Evolutionary conservation across 2,888 invertebrate genomes (phyloP).

Genomic region (Lydus trimaculatus): DNA sequence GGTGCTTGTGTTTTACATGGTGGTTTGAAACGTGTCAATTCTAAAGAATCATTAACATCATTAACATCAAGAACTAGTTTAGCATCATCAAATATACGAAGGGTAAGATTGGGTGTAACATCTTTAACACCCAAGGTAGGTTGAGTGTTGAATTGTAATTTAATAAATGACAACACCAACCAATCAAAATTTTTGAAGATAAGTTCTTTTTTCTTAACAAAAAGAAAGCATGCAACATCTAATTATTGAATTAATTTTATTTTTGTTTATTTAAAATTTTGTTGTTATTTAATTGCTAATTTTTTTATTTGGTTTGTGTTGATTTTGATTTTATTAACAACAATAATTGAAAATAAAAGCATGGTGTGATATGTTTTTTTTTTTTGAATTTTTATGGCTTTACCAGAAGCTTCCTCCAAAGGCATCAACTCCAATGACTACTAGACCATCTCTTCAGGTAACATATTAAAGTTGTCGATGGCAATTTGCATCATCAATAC

Average conservation of each 20-base stretch:
- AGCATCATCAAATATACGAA: slow-evolving; percentile 65
- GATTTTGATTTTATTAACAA: slow-evolving; percentile 20
- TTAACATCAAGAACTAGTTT: slow-evolving; percentile 58
- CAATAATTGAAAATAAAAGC: slow-evolving; percentile 19
- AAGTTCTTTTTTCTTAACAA: slow-evolving; percentile 4
- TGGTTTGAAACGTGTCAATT: slow-evolving; percentile 74
- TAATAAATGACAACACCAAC: slow-evolving; percentile 43
- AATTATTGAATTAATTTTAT: slow-evolving; percentile 11
- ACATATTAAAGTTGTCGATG: slow-evolving; percentile 56
- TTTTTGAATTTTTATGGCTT: slow-evolving; percentile 38
- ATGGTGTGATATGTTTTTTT: slow-evolving; percentile 27
- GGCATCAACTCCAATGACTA: slow-evolving; percentile 67
- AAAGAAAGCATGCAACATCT: background rate
- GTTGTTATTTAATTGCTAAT: slow-evolving; percentile 17
- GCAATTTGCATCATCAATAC: slow-evolving; percentile 57
- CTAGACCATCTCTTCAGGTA: slow-evolving; percentile 73
- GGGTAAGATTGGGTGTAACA: slow-evolving; percentile 81
- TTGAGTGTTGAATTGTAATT: slow-evolving; percentile 51
- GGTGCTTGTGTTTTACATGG: slow-evolving; percentile 71
- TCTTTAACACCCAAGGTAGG: slow-evolving; percentile 73
- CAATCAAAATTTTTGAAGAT: slow-evolving; percentile 37
- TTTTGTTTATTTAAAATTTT: slow-evolving; percentile 19
- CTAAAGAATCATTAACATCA: slow-evolving; percentile 83
- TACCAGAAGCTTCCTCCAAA: slow-evolving; percentile 64
- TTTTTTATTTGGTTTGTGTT: slow-evolving; percentile 45